phyloP scores from a whole-genome alignment of 2,888 invertebrate genomes.

The Schizaphis graminum region DNA sequence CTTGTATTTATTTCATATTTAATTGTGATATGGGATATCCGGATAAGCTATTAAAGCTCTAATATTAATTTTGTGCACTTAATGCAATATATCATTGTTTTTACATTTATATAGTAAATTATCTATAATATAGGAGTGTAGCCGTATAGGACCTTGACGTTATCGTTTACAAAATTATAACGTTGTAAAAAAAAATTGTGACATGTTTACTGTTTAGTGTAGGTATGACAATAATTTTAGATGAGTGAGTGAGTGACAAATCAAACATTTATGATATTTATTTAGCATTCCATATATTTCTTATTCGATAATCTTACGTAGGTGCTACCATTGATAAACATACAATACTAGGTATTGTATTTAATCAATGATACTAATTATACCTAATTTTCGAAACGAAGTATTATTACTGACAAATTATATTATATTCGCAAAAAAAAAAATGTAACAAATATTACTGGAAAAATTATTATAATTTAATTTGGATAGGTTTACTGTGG shows the following conservation, averaged over 20 bases:
- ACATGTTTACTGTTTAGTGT: constrained; percentile 7
- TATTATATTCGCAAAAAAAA: background rate
- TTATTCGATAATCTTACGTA: background rate
- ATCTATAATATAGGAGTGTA: background rate
- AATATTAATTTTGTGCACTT: background rate
- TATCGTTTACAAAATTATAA: background rate
- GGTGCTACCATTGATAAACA: background rate
- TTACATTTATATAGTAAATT: background rate
- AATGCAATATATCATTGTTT: background rate
- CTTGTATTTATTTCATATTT: background rate
- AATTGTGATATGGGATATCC: background rate
- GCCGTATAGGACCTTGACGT: background rate
- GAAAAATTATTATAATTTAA: background rate
- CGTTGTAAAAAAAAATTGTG: background rate
- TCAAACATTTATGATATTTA: background rate
- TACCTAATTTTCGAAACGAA: background rate
- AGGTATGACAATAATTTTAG: background rate
- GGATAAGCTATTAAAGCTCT: background rate
- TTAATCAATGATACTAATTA: background rate
- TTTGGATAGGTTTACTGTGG: background rate
- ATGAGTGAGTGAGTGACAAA: background rate
- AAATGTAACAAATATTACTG: background rate
- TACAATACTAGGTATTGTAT: too few relatives aligned
- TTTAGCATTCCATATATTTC: background rate
- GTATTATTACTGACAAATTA: background rate